These are phyloP conservation scores for Tuta absoluta DNA, from an alignment of 2,888 invertebrate species.

Conservation along the genomic window DNA sequence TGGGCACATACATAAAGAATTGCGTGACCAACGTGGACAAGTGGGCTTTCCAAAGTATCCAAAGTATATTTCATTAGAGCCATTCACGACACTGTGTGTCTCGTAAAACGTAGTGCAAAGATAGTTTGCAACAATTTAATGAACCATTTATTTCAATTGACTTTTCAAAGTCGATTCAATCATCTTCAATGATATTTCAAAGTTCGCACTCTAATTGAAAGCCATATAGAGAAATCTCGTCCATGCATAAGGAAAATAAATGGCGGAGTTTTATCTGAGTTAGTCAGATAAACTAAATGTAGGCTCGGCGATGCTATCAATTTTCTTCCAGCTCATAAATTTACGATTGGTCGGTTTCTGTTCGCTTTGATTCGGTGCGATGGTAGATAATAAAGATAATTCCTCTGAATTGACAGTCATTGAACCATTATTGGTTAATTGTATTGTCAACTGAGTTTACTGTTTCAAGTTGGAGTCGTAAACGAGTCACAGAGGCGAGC, in stretches of 20 bases:
- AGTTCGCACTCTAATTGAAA: slow-evolving; percentile 23
- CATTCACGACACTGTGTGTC: slow-evolving; percentile 31
- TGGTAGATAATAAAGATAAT: slow-evolving; percentile 30
- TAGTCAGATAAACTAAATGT: slow-evolving; percentile 28
- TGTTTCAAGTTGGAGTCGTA: slow-evolving; percentile 46
- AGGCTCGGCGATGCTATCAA: slow-evolving; percentile 30
- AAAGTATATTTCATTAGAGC: slow-evolving; percentile 41
- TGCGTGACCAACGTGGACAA: slow-evolving; percentile 55
- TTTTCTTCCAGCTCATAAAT: slow-evolving; percentile 31
- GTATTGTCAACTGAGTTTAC: slow-evolving; percentile 55
- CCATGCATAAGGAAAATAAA: slow-evolving; percentile 45
- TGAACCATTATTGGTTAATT: slow-evolving; percentile 55
- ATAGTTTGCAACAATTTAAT: slow-evolving; percentile 1
- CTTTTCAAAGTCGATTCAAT: neutral
- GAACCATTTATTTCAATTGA: too few species aligned
- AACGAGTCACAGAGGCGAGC: slow-evolving; percentile 50
- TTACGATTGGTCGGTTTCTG: slow-evolving; percentile 17
- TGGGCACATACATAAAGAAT: slow-evolving; percentile 46
- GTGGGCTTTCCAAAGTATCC: slow-evolving; percentile 42
- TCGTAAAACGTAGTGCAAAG: slow-evolving; percentile 7
- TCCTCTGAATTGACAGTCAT: slow-evolving; percentile 45
- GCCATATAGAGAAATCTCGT: slow-evolving; percentile 27
- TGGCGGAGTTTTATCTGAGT: slow-evolving; percentile 34
- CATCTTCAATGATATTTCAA: slow-evolving; percentile 12
- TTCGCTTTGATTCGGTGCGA: slow-evolving; percentile 21